These are phyloP conservation scores for Lydus trimaculatus DNA, from an alignment of 2,888 invertebrate species.

Conservation along the genomic window DNA sequence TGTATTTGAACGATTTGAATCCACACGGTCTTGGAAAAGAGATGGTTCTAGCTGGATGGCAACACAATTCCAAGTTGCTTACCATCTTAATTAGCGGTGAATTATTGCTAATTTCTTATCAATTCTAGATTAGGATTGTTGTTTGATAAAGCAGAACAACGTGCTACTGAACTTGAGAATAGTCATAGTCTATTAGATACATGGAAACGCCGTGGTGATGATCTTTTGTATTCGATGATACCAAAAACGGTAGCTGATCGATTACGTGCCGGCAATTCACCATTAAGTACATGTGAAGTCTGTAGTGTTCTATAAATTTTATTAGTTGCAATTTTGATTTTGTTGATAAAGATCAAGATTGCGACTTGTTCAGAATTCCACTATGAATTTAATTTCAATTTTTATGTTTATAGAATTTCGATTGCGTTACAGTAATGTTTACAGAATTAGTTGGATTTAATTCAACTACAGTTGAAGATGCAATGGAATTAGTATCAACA, in stretches of 20 bases:
- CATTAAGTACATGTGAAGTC: slow-evolving; percentile 81
- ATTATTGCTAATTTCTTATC: neutral
- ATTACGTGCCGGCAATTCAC: slow-evolving; percentile 76
- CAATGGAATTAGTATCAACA: slow-evolving; percentile 82
- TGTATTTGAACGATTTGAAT: slow-evolving; percentile 84
- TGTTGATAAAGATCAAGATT: neutral
- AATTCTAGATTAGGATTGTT: slow-evolving; percentile 72
- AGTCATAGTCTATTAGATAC: slow-evolving; percentile 79
- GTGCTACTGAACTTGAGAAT: slow-evolving; percentile 79
- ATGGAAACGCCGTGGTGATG: slow-evolving; percentile 87
- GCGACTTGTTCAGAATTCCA: neutral
- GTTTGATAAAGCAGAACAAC: slow-evolving; percentile 82
- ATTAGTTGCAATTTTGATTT: no score
- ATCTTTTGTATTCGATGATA: slow-evolving; percentile 90
- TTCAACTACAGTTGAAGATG: slow-evolving; percentile 67
- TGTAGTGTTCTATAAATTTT: neutral
- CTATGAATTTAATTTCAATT: neutral
- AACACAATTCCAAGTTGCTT: slow-evolving; percentile 73
- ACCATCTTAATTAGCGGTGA: neutral
- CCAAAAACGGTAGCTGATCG: slow-evolving; percentile 85
- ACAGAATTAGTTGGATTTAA: slow-evolving; percentile 73
- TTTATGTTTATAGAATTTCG: slow-evolving; percentile 70
- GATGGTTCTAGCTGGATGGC: slow-evolving; percentile 85
- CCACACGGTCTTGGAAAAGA: slow-evolving; percentile 85
- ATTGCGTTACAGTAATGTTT: slow-evolving; percentile 80